These are phyloP conservation scores for Thalassaphorura encarpata DNA, from an alignment of 1,140 invertebrate species.

Conservation along the genomic window DNA sequence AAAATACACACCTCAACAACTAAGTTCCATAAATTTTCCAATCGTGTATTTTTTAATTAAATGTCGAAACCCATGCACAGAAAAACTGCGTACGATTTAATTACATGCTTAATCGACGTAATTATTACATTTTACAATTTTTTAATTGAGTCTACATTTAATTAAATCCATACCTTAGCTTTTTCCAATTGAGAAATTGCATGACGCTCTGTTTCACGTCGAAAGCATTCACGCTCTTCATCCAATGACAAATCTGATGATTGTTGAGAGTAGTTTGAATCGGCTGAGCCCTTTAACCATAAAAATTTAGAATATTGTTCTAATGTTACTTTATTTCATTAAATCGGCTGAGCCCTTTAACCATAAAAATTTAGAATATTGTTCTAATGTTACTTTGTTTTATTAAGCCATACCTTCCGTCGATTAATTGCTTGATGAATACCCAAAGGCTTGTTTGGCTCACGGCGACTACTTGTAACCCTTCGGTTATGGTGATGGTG, in stretches of 20 bases:
- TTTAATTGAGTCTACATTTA: too few relatives aligned
- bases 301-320: background rate
- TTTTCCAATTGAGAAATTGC: constrained; percentile 95
- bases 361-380: background rate
- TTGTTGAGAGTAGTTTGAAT: constrained; percentile 52
- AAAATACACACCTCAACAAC: too few relatives aligned
- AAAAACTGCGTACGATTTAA: background rate
- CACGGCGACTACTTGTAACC: too few relatives aligned
- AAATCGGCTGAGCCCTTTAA: too few relatives aligned
- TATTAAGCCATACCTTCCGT: too few relatives aligned
- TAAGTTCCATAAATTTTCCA: background rate
- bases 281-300: background rate
- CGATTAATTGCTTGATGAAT: too few relatives aligned
- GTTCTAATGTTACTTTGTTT: too few relatives aligned
- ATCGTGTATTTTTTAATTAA: background rate
- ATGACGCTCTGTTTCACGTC: constrained; percentile 94
- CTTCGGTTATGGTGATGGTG: too few relatives aligned
- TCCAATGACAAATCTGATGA: constrained; percentile 98
- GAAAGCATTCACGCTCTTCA: constrained; percentile 93
- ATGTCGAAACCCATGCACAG: background rate
- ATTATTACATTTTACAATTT: background rate
- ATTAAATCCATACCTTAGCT: constrained; percentile 86
- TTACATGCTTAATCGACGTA: constrained; percentile 36
- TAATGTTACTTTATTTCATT: too few relatives aligned
- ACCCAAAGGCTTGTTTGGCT: too few relatives aligned